phyloP scores from a whole-genome alignment of 92 coral and sea anemone genomes.

The Pocillopora grandis region DNA sequence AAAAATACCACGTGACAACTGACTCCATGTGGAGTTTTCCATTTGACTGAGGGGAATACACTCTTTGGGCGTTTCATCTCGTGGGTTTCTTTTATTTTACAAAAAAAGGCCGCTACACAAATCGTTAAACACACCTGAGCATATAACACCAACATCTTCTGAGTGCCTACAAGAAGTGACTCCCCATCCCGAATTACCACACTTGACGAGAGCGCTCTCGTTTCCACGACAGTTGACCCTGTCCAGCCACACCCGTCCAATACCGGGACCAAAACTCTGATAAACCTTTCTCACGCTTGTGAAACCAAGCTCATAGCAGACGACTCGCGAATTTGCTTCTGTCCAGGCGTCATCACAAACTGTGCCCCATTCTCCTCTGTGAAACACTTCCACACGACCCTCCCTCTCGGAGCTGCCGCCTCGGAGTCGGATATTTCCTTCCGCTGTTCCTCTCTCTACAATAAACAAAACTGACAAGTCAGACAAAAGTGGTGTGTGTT shows the following conservation, averaged over 20 bases:
- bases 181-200: slow-evolving; percentile 59
- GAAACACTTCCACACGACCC: slow-evolving; percentile 84
- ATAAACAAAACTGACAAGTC: no score
- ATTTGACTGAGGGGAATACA: no score
- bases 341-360: slow-evolving; percentile 78
- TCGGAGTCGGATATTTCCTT: slow-evolving; percentile 68
- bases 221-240: slow-evolving; percentile 62
- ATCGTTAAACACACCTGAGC: slow-evolving; percentile 60
- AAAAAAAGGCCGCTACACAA: no score
- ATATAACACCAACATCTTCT: slow-evolving; percentile 79
- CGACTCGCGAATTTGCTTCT: slow-evolving; percentile 64
- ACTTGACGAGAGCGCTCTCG: slow-evolving; percentile 58
- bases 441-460: slow-evolving; percentile 69
- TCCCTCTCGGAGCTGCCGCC: slow-evolving; percentile 77
- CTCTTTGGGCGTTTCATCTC: no score
- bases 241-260: slow-evolving; percentile 72
- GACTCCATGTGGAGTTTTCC: no score
- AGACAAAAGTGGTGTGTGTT: neutral
- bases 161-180: slow-evolving; percentile 50
- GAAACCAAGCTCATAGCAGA: slow-evolving; percentile 79
- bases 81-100: no score
- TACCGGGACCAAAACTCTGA: slow-evolving; percentile 87
- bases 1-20: no score
- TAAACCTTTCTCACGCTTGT: slow-evolving; percentile 51
- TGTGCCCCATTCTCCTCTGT: slow-evolving; percentile 91